Evolutionary conservation across 2,113 vertebrate species (phyloP).

Genomic region (Chloropsis hardwickii): DNA sequence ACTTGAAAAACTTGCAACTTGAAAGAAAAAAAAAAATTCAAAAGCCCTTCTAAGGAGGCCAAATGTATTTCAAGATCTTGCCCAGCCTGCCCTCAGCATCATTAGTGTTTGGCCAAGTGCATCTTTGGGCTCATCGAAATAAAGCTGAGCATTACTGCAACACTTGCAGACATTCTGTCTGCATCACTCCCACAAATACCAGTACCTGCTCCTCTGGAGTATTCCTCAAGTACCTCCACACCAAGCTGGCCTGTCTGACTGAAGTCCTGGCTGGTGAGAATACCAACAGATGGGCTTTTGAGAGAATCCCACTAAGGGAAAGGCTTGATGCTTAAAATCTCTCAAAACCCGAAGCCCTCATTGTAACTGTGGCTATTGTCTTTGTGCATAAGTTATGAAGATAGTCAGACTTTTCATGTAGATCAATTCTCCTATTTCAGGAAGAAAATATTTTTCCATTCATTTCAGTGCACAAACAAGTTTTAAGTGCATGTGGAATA

Average conservation of each 20-base stretch:
- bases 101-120: background rate
- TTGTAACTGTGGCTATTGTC: background rate
- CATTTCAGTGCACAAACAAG: background rate
- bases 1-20: background rate
- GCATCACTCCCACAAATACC: background rate
- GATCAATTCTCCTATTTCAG: background rate
- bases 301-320: background rate
- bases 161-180: background rate
- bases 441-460: background rate
- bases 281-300: accelerated
- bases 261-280: background rate
- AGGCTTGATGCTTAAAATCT: background rate
- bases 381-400: background rate
- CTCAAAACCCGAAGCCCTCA: background rate
- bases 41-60: background rate
- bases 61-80: background rate
- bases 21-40: background rate
- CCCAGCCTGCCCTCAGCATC: background rate
- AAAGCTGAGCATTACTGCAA: background rate
- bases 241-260: background rate
- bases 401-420: background rate
- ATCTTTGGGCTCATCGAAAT: accelerated
- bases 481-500: background rate
- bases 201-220: background rate
- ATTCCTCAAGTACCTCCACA: background rate